These are phyloP conservation scores for Phymorhynchus buccinoides DNA, from an alignment of 1,140 invertebrate genomes.

Conservation along the genomic window DNA sequence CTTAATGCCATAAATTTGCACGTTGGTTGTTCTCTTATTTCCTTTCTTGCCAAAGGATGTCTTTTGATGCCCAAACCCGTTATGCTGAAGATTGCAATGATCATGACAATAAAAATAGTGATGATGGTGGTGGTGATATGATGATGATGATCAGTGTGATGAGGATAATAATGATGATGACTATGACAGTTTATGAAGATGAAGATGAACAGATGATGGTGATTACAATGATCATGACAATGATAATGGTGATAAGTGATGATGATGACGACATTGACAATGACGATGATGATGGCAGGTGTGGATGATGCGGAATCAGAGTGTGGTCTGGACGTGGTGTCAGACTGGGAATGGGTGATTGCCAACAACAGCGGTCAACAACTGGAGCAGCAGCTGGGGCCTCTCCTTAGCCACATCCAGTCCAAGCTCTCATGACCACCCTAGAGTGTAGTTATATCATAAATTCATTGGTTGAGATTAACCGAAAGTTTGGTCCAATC, in stretches of 20 bases:
- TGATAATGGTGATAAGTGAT: not conserved
- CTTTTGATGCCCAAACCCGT: too few species aligned
- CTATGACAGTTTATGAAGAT: too few species aligned
- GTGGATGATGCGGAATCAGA: conserved; percentile 79
- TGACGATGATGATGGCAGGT: conserved; percentile 65
- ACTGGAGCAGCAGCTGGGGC: conserved; percentile 38
- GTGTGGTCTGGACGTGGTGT: conserved; percentile 76
- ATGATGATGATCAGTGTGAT: too few species aligned
- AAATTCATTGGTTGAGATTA: too few species aligned
- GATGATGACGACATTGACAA: not conserved
- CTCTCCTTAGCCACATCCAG: conserved; percentile 7
- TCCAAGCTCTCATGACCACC: not conserved
- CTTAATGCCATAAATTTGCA: too few species aligned
- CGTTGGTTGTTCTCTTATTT: too few species aligned
- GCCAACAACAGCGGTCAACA: conserved; percentile 70
- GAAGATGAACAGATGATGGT: not conserved
- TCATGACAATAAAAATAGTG: too few species aligned
- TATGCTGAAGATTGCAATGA: too few species aligned
- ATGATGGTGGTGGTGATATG: too few species aligned
- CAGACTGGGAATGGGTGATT: conserved; percentile 75
- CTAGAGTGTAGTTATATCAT: too few species aligned
- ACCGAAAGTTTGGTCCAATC: too few species aligned
- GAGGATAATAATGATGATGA: not conserved
- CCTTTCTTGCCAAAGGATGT: too few species aligned
- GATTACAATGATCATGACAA: not conserved